Base-by-base conservation (phyloP, 2,113 vertebrate genomes). In the Otis tarda region DNA sequence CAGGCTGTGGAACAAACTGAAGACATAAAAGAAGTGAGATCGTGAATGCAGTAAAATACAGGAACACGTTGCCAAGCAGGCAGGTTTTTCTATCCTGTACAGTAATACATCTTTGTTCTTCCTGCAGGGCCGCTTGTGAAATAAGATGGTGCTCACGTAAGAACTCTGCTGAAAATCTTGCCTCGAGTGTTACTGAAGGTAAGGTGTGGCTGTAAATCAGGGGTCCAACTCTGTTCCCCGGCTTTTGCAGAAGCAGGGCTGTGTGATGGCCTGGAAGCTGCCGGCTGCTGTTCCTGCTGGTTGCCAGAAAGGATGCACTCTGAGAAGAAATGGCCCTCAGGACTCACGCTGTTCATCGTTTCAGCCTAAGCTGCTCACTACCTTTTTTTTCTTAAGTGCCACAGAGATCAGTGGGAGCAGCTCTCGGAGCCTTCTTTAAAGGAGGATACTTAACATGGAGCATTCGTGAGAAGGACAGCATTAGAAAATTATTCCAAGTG, bases 1-100 rank as follows among this genome's bases (percentile, higher is more conserved):
- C 98, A 97, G 97, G 98, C 94, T 98, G 96, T 96, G 94, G 95
- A 97, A 96, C 84, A 96, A 96, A 94, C 81, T 68, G 75, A 94
- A 94, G 94, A 86, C 88, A 63, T n/a, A 80, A 76, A 79, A 87
- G 71, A 79, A 87, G 71, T 8, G 35, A 91, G 78, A 76, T 47
- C 50, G 47, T 65, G 77, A 90, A 90, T 75, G 68, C 63, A 91
- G 55, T 57, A 77, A 77, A 64, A 67, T 7, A 67, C 5, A 31
- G 43, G 37, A 88, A 70, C 55, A 52, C 28, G 1, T 28, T 10
- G 43, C 61, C 60, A 83, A 43, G 82, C 2, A 43, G 70, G 41
- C 31, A 57, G 45, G n/a, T 33, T 31, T 19, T 41, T 45, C 47
- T 80, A 8, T 2, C 65, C 52, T 55, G 33, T 24, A 10, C 63